These are phyloP conservation scores for Miichthys miiuy DNA, from an alignment of 2,797 vertebrate genomes.

Conservation along the genomic window DNA sequence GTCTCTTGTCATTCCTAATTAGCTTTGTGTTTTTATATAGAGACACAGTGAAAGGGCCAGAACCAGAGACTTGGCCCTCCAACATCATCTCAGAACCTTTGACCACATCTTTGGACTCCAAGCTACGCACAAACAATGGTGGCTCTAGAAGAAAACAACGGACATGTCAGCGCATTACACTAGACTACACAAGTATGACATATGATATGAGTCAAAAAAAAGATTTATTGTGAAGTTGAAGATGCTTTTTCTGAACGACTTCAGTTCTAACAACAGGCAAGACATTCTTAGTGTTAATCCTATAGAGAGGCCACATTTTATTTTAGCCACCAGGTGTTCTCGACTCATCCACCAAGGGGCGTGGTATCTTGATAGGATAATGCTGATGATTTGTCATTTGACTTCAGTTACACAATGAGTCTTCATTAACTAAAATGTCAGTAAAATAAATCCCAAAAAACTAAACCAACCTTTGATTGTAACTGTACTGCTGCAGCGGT, in stretches of 20 bases:
- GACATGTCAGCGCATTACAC: slow-evolving; percentile 5
- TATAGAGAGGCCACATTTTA: background rate
- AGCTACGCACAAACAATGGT: slow-evolving; percentile 91
- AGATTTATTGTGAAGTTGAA: slow-evolving; percentile 13
- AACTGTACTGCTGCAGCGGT: slow-evolving; percentile 91
- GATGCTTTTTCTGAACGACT: background rate
- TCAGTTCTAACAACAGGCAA: background rate
- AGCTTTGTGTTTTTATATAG: slow-evolving; percentile 93
- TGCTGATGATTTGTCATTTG: background rate
- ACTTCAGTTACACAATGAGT: slow-evolving; percentile 14
- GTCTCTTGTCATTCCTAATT: slow-evolving; percentile 92
- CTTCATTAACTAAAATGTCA: background rate
- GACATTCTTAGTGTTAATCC: slow-evolving; percentile 6
- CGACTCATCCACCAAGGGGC: background rate
- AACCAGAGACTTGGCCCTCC: slow-evolving; percentile 92
- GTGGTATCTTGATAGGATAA: background rate
- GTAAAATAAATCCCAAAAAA: background rate
- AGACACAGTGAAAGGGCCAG: slow-evolving; percentile 92
- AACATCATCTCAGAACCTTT: slow-evolving; percentile 93
- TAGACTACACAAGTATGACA: background rate
- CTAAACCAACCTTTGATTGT: slow-evolving; percentile 95
- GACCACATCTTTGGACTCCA: slow-evolving; percentile 93
- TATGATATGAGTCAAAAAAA: background rate
- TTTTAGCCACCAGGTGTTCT: background rate
- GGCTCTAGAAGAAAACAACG: slow-evolving; percentile 88